Evolutionary conservation across 2,113 vertebrate genomes (phyloP).

Genomic region (Cyprinus carpio): DNA sequence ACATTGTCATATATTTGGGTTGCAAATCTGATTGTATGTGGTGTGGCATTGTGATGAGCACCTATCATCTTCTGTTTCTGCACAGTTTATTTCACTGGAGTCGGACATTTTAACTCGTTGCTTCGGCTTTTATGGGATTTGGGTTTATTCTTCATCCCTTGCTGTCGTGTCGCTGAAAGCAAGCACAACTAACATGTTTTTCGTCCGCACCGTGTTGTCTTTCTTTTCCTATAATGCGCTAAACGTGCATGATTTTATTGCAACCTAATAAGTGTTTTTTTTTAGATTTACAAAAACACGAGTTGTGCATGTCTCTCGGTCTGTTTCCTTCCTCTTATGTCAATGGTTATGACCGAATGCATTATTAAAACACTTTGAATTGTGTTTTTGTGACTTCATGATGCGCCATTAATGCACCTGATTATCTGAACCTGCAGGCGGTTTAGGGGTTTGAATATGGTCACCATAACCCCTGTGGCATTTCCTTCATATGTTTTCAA

Average conservation of each 20-base stretch:
- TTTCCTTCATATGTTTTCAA: constrained; percentile 10
- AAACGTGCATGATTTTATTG: background rate
- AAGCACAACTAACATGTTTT: background rate
- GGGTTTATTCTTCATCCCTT: background rate
- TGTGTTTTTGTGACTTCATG: background rate
- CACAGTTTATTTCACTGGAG: background rate
- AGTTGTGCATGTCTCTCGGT: background rate
- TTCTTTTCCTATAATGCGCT: background rate
- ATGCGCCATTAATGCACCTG: constrained; percentile 17
- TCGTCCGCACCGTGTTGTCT: background rate
- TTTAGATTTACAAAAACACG: background rate
- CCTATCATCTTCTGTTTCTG: constrained; percentile 5
- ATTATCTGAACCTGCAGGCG: background rate
- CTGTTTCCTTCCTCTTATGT: background rate
- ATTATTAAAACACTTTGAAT: background rate
- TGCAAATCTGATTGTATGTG: background rate
- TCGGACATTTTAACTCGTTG: constrained; percentile 11
- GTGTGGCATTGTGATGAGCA: background rate
- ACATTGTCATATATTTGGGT: background rate
- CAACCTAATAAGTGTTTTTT: background rate
- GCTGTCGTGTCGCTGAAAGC: background rate
- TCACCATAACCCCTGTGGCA: background rate
- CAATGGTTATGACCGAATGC: background rate
- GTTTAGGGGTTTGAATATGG: background rate
- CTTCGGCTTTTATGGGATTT: constrained; percentile 9